phyloP scores from a whole-genome alignment of 2,888 invertebrate genomes.

The Ophion ventricosus region DNA sequence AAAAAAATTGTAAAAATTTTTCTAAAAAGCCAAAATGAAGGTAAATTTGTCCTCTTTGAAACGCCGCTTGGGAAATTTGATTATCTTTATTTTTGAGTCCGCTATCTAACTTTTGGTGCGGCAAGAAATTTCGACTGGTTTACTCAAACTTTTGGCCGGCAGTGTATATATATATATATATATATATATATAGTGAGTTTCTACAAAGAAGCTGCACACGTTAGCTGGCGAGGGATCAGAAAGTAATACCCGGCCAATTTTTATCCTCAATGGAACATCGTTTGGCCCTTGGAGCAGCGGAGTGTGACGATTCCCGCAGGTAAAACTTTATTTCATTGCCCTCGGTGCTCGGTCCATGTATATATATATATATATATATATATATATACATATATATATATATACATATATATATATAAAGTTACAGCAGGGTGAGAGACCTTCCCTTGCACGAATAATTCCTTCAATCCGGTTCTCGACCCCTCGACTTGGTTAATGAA shows the following conservation, averaged over 20 bases:
- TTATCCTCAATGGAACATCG: conserved; percentile 54
- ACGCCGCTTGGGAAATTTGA: too few species aligned
- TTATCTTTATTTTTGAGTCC: too few species aligned
- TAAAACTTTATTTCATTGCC: conserved; percentile 57
- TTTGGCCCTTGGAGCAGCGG: conserved; percentile 37
- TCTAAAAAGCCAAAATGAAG: too few species aligned
- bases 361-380: too few species aligned
- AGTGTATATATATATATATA: not conserved
- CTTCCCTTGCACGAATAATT: conserved; percentile 54
- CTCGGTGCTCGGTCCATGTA: conserved; percentile 14
- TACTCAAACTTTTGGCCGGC: too few species aligned
- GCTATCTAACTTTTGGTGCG: too few species aligned
- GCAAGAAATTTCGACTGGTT: too few species aligned
- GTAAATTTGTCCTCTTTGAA: too few species aligned
- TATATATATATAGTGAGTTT: conserved; percentile 1
- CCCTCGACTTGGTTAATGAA: conserved; percentile 62
- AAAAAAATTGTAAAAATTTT: too few species aligned
- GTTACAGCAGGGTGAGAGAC: conserved; percentile 11
- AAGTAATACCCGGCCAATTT: conserved; percentile 61
- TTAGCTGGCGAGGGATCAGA: conserved; percentile 49
- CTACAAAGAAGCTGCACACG: conserved; percentile 9
- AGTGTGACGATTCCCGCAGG: conserved; percentile 61
- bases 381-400: too few species aligned
- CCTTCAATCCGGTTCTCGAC: conserved; percentile 46
- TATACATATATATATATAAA: too few species aligned